Conservation (phyloP, 2,113 vertebrate genomes). For the Malurus cyaneus region DNA sequence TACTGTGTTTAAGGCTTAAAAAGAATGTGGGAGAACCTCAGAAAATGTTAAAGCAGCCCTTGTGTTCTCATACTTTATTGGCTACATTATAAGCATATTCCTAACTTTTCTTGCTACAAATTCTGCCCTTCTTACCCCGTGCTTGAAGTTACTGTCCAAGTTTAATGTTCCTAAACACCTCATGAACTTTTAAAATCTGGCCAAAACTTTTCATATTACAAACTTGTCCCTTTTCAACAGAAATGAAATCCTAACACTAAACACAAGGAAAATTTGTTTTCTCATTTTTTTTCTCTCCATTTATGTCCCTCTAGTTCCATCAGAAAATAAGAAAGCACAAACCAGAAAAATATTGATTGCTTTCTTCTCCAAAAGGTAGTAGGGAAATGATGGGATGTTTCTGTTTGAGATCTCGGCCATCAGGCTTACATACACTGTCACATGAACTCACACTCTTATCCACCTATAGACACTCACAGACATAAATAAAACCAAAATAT, state of each 20-base stretch:
- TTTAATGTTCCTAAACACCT: not conserved
- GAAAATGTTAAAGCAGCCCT: not conserved
- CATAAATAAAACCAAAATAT: too few relatives aligned
- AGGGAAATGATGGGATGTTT: not conserved
- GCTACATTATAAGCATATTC: not conserved
- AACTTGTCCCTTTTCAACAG: not conserved
- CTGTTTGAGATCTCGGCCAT: not conserved
- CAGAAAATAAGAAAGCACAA: not conserved
- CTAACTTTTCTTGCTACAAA: not conserved
- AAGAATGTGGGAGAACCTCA: not conserved
- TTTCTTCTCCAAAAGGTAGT: not conserved
- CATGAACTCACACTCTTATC: not conserved
- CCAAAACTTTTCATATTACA: not conserved
- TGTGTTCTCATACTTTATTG: not conserved
- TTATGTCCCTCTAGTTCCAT: not conserved
- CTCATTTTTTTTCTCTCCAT: not conserved
- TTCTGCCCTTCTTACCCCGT: not conserved
- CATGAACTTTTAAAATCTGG: not conserved
- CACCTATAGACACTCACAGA: fast-evolving
- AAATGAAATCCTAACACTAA: not conserved
- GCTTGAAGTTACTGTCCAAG: not conserved
- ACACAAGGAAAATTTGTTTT: too few relatives aligned
- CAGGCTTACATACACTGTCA: not conserved
- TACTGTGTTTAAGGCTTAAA: not conserved
- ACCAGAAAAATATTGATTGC: not conserved